Percentiles rank a stretch among this genome's conserved stretches.
Conservation (phyloP, 2,797 vertebrate genomes). For the Florisuga fusca region DNA sequence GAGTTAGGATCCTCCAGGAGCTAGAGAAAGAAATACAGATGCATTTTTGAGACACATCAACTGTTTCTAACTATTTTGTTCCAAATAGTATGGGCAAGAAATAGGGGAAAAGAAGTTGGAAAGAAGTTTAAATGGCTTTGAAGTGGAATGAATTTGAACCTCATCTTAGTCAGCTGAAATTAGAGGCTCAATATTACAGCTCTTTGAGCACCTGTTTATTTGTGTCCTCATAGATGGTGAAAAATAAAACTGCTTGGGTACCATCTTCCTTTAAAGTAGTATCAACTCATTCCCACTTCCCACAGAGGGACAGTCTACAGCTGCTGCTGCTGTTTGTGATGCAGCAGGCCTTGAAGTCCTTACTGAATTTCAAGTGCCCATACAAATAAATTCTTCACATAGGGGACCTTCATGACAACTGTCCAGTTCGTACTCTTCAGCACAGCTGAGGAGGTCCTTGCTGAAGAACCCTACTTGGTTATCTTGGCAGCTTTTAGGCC, state of each 20-base stretch:
- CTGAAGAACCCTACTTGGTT: not conserved
- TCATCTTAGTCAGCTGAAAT: not conserved
- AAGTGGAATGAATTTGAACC: not conserved
- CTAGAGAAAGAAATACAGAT: not conserved
- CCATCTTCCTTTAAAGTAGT: not conserved
- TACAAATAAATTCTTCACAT: not conserved
- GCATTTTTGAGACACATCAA: not conserved
- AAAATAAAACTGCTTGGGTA: not conserved
- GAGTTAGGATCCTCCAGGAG: not conserved
- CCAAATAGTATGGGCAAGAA: constrained; percentile 6
- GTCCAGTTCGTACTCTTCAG: not conserved
- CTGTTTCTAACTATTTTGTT: not conserved
- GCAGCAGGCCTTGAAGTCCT: not conserved
- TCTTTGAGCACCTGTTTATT: not conserved
- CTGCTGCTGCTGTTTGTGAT: not conserved
- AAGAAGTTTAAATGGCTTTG: constrained; percentile 12
- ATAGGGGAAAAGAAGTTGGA: not conserved
- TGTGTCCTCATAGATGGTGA: not conserved
- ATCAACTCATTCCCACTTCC: not conserved
- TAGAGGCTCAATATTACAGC: not conserved
- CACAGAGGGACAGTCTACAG: not conserved
- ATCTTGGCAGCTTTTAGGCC: not conserved
- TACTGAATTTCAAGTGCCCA: not conserved
- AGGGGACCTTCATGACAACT: not conserved
- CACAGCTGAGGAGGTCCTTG: not conserved